Evolutionary conservation across 1,140 invertebrate species (phyloP).

Genomic region (Phocides pigmalion): DNA sequence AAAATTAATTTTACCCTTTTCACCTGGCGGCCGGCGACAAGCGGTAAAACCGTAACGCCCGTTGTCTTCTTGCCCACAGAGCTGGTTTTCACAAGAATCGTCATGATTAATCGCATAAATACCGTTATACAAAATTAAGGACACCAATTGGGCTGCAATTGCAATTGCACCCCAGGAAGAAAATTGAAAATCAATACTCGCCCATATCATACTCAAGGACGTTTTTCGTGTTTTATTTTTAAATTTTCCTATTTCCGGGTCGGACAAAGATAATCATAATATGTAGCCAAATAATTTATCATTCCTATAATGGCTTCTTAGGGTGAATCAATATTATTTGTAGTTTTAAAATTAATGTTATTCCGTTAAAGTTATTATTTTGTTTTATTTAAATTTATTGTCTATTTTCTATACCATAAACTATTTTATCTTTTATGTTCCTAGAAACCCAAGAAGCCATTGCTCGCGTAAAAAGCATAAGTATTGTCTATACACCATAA

Average conservation of each 20-base stretch:
- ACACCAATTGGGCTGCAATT: not conserved
- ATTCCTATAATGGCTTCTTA: not conserved
- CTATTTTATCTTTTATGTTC: not conserved
- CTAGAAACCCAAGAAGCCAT: slow-evolving; percentile 1
- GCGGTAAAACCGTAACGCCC: slow-evolving; percentile 22
- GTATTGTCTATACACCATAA: slow-evolving; percentile 49
- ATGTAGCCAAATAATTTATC: not conserved
- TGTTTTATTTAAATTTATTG: not conserved
- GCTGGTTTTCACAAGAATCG: slow-evolving; percentile 54
- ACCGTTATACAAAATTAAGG: not conserved
- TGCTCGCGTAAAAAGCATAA: slow-evolving; percentile 12
- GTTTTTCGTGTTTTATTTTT: slow-evolving; percentile 8
- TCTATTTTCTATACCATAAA: slow-evolving; percentile 34
- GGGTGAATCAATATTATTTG: not conserved
- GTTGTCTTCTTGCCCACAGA: slow-evolving; percentile 45
- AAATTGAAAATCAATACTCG: slow-evolving; percentile 17
- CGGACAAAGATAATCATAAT: not conserved
- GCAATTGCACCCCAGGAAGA: not conserved
- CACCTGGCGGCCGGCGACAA: not conserved
- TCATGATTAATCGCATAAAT: slow-evolving; percentile 45
- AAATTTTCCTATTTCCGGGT: slow-evolving; percentile 12
- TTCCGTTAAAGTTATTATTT: not conserved
- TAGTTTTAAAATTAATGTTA: too few species aligned
- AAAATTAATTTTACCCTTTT: slow-evolving; percentile 12
- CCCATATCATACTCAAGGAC: slow-evolving; percentile 10